A percentile compares a stretch with the other conserved stretches of the same genome.
These are phyloP conservation scores for Hirtodrosophila cameraria DNA, from an alignment of 2,888 invertebrate genomes.

Conservation along the genomic window DNA sequence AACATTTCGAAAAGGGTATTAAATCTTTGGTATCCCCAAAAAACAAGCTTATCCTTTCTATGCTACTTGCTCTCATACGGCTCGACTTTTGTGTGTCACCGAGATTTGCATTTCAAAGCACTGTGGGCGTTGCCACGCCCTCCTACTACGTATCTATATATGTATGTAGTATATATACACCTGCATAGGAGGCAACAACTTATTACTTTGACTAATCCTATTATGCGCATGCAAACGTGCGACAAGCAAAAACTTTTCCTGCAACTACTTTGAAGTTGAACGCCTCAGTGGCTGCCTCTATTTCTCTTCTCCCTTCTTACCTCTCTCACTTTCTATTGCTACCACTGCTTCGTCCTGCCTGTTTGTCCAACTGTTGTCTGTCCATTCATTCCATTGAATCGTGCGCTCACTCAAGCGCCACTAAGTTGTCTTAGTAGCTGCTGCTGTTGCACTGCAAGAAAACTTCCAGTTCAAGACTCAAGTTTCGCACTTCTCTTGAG, in stretches of 20 bases:
- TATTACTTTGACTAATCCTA: conserved; percentile 77
- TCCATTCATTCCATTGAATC: conserved; percentile 73
- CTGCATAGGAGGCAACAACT: conserved; percentile 58
- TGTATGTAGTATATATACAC: conserved; percentile 4
- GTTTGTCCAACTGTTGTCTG: conserved; percentile 48
- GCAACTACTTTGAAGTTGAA: conserved; percentile 75
- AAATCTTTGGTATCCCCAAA: no score
- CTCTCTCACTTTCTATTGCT: background rate
- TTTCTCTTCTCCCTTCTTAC: conserved; percentile 9
- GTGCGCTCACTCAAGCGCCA: conserved; percentile 70
- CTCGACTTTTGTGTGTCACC: conserved; percentile 42
- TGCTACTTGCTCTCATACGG: conserved; percentile 2
- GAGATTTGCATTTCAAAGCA: conserved; percentile 75
- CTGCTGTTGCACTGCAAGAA: conserved; percentile 52
- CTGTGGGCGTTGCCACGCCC: conserved; percentile 25
- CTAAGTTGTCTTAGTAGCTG: conserved; percentile 71
- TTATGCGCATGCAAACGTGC: conserved; percentile 77
- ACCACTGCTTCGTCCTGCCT: conserved; percentile 9
- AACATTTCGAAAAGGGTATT: no score
- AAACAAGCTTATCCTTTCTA: no score
- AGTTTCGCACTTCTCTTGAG: background rate
- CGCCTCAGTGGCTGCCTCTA: conserved; percentile 54
- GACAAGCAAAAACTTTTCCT: conserved; percentile 67
- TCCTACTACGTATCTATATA: conserved; percentile 1
- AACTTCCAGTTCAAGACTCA: no score